Percentiles rank a stretch among this genome's conserved stretches.
Conservation (phyloP, 2,888 invertebrate genomes). For the Melangyna quadrimaculata region DNA sequence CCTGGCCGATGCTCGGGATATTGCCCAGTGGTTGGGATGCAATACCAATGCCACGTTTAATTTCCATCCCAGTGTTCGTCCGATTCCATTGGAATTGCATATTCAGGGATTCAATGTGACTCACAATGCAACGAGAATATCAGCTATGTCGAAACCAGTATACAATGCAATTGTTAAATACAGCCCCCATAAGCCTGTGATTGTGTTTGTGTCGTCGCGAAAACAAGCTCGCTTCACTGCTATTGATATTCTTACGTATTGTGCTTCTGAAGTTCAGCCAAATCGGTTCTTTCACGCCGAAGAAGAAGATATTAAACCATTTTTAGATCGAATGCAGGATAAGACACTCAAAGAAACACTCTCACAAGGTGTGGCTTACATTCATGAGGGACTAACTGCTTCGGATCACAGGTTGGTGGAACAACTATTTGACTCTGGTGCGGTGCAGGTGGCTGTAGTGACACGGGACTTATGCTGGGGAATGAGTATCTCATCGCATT, state of each 20-base stretch:
- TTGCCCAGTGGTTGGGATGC: conserved; percentile 98
- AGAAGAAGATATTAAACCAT: conserved; percentile 92
- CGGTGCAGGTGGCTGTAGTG: conserved; percentile 95
- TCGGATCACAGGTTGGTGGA: conserved; percentile 95
- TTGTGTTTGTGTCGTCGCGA: conserved; percentile 95
- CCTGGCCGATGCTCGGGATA: conserved; percentile 96
- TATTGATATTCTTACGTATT: conserved; percentile 96
- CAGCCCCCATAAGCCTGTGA: conserved; percentile 91
- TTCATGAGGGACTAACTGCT: conserved; percentile 95
- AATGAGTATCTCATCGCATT: conserved; percentile 92
- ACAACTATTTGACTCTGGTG: conserved; percentile 95
- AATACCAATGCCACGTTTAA: conserved; percentile 97
- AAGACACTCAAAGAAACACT: conserved; percentile 95
- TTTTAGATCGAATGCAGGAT: conserved; percentile 92
- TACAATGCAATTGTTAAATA: conserved; percentile 95
- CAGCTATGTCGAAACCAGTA: conserved; percentile 98
- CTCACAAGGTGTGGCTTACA: conserved; percentile 96
- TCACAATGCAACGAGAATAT: conserved; percentile 96
- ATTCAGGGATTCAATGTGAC: conserved; percentile 98
- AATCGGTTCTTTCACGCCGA: conserved; percentile 94
- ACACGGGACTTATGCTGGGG: conserved; percentile 97
- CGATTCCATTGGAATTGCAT: conserved; percentile 96
- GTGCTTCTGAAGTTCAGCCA: conserved; percentile 93
- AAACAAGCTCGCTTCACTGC: conserved; percentile 96
- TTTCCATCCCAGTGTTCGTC: conserved; percentile 98